phyloP scores from a whole-genome alignment of 2,113 vertebrate species.

The Etia nguti region DNA sequence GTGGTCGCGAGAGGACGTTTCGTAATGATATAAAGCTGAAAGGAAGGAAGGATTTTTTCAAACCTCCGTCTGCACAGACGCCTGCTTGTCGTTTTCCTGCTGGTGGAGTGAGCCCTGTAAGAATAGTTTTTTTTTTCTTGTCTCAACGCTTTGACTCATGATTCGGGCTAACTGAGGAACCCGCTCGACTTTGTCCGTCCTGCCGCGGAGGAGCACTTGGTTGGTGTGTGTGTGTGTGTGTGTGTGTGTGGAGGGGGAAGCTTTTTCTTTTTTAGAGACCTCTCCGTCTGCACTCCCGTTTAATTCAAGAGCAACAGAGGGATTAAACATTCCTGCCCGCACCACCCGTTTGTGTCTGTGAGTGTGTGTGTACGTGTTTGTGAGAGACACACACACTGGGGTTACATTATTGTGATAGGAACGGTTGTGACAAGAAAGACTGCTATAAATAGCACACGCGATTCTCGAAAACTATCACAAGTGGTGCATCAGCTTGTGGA shows the following conservation, averaged over 20 bases:
- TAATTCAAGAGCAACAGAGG: constrained; percentile 62
- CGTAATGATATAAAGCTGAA: constrained; percentile 73
- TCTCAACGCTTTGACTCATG: constrained; percentile 34
- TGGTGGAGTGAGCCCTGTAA: constrained; percentile 38
- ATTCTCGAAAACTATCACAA: constrained; percentile 76
- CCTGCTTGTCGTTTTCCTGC: constrained; percentile 61
- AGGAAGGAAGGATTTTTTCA: constrained; percentile 73
- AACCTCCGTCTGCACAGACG: constrained; percentile 50
- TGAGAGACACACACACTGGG: constrained; percentile 12
- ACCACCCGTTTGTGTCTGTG: constrained; percentile 34
- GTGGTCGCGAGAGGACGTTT: constrained; percentile 63
- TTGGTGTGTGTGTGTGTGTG: not conserved
- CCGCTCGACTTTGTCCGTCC: constrained; percentile 45
- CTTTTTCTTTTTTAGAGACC: not conserved
- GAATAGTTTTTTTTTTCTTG: constrained; percentile 55
- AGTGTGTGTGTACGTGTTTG: not conserved
- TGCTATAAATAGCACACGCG: constrained; percentile 75
- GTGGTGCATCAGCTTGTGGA: constrained; percentile 67
- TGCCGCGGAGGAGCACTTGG: constrained; percentile 37
- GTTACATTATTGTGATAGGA: constrained; percentile 65
- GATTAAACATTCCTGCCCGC: constrained; percentile 66
- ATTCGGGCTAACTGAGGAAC: constrained; percentile 24
- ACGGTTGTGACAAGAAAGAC: constrained; percentile 69
- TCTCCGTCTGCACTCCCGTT: constrained; percentile 32
- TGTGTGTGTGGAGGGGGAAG: not conserved